Evolutionary conservation across 2,797 vertebrate species (phyloP).

Genomic region (Agapornis canus): DNA sequence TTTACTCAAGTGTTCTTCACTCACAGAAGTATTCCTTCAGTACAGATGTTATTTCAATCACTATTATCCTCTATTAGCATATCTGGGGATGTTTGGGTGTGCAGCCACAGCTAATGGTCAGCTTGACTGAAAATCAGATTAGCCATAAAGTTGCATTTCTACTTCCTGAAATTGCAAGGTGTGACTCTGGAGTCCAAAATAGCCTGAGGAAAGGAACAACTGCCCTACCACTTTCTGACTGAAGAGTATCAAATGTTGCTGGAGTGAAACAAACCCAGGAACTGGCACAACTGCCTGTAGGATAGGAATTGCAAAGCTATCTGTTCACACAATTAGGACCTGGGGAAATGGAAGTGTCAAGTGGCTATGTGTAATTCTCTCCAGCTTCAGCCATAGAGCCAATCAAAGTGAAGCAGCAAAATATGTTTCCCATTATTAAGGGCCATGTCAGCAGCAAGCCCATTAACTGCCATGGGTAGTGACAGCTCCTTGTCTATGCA

Average conservation of each 20-base stretch:
- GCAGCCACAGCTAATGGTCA: background rate
- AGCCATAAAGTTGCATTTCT: background rate
- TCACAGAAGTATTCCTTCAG: background rate
- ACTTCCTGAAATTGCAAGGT: background rate
- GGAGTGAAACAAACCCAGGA: background rate
- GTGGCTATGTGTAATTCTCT: background rate
- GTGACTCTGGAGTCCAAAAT: background rate
- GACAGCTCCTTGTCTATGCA: background rate
- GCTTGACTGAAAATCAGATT: background rate
- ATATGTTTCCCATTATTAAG: rapidly evolving
- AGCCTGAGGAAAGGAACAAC: background rate
- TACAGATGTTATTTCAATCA: background rate
- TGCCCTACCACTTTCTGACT: background rate
- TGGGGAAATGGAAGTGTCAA: background rate
- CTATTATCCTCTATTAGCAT: background rate
- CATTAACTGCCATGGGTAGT: background rate
- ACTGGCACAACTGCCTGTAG: background rate
- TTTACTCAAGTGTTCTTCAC: background rate
- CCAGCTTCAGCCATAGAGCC: background rate
- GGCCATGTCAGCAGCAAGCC: background rate
- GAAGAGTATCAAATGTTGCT: background rate
- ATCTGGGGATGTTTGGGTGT: background rate
- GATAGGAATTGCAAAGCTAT: background rate
- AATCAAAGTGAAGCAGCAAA: background rate
- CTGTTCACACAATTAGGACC: rapidly evolving